phyloP scores from a whole-genome alignment of 1,140 invertebrate genomes.

The Cydia strobilella region DNA sequence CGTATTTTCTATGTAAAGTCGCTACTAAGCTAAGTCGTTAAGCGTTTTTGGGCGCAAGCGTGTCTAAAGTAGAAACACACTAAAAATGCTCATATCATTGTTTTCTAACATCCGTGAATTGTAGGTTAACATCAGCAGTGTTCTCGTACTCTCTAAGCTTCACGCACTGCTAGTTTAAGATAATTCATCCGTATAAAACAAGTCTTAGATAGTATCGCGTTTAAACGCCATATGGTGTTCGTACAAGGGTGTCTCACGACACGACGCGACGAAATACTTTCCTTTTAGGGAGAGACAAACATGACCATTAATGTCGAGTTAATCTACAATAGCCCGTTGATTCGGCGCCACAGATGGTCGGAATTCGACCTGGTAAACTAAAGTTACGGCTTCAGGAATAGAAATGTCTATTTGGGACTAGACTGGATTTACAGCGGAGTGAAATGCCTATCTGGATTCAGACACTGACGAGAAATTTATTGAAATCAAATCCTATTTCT shows the following conservation, averaged over 20 bases:
- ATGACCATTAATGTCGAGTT: constrained; percentile 11
- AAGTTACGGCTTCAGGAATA: constrained; percentile 2
- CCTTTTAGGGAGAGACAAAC: constrained; percentile 22
- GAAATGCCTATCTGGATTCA: constrained; percentile 3
- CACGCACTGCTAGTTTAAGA: constrained; percentile 10
- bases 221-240: constrained; percentile 23
- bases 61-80: constrained; percentile 12
- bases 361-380: constrained; percentile 27
- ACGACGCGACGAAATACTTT: background rate
- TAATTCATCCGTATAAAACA: constrained; percentile 15
- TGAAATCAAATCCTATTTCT: too few relatives aligned
- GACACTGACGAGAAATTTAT: background rate
- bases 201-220: constrained; percentile 13
- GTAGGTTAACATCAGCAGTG: background rate
- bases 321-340: constrained; percentile 26
- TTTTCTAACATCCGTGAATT: constrained; percentile 14
- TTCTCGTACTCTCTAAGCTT: constrained; percentile 2
- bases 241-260: constrained; percentile 7
- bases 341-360: constrained; percentile 28
- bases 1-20: background rate
- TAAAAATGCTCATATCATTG: background rate
- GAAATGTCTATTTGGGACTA: constrained; percentile 14
- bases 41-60: constrained; percentile 7
- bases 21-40: background rate
- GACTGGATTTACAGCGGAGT: background rate